phyloP scores from a whole-genome alignment of 2,113 vertebrate genomes.

The Anoura caudifer region DNA sequence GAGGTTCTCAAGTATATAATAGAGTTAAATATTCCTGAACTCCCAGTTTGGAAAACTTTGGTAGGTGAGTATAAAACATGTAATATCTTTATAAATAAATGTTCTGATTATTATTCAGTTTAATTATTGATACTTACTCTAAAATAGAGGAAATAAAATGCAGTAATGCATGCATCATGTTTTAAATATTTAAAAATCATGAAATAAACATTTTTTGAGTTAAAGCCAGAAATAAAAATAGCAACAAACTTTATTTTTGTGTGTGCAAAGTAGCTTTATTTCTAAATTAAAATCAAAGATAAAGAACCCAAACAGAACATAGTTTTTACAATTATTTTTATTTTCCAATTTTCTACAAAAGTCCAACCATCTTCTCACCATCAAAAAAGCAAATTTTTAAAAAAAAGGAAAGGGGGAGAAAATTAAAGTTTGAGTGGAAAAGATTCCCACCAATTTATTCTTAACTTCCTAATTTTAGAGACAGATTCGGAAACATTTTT shows the following conservation, averaged over 20 bases:
- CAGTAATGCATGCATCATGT: neutral
- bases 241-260: neutral
- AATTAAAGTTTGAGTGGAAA: neutral
- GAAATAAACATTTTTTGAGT: neutral
- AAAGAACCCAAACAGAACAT: neutral
- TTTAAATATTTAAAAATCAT: slow-evolving; percentile 11
- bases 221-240: slow-evolving; percentile 23
- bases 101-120: neutral
- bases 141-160: neutral
- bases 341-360: slow-evolving; percentile 9
- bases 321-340: slow-evolving; percentile 22
- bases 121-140: neutral
- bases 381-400: neutral
- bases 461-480: neutral
- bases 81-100: neutral
- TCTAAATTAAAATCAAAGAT: slow-evolving; percentile 21
- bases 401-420: neutral
- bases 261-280: neutral
- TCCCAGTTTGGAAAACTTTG: slow-evolving; percentile 83
- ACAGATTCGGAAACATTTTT: neutral
- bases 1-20: slow-evolving; percentile 80
- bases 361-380: neutral
- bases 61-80: slow-evolving; percentile 75
- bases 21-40: slow-evolving; percentile 76
- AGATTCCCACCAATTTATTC: neutral